A percentile compares a stretch with the other conserved stretches of the same genome.
These are phyloP conservation scores for Hiodon alosoides DNA, from an alignment of 2,113 vertebrate genomes.

Conservation along the genomic window DNA sequence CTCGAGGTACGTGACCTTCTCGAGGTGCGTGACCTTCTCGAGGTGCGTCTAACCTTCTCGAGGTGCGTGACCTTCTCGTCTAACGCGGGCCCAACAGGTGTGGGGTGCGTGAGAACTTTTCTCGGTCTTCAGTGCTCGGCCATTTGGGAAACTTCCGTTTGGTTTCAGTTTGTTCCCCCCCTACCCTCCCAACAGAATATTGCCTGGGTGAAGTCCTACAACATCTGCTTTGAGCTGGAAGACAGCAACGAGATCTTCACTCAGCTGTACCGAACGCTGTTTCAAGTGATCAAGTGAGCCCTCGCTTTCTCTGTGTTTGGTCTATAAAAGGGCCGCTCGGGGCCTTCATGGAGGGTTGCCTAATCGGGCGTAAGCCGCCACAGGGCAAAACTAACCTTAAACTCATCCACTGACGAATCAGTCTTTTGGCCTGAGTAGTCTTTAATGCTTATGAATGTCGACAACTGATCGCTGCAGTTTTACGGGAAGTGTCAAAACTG, in stretches of 20 bases:
- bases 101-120: too few species aligned
- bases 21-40: conserved; percentile 89
- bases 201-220: conserved; percentile 99
- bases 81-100: too few species aligned
- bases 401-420: background rate
- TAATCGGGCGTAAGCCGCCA: background rate
- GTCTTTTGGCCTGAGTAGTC: too few species aligned
- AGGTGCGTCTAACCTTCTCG: conserved; percentile 90
- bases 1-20: conserved; percentile 92
- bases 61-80: too few species aligned
- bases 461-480: too few species aligned
- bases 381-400: background rate
- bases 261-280: conserved; percentile 91
- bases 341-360: too few species aligned
- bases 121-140: too few species aligned
- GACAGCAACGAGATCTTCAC: conserved; percentile 99
- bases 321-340: background rate
- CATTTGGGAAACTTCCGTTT: too few species aligned
- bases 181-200: conserved; percentile 73
- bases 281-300: conserved; percentile 98
- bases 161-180: background rate
- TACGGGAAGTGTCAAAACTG: too few species aligned
- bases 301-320: background rate
- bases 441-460: too few species aligned
- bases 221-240: conserved; percentile 98